These are phyloP conservation scores for Omphaloscelis lunosa DNA, from an alignment of 2,888 invertebrate species.

Conservation along the genomic window DNA sequence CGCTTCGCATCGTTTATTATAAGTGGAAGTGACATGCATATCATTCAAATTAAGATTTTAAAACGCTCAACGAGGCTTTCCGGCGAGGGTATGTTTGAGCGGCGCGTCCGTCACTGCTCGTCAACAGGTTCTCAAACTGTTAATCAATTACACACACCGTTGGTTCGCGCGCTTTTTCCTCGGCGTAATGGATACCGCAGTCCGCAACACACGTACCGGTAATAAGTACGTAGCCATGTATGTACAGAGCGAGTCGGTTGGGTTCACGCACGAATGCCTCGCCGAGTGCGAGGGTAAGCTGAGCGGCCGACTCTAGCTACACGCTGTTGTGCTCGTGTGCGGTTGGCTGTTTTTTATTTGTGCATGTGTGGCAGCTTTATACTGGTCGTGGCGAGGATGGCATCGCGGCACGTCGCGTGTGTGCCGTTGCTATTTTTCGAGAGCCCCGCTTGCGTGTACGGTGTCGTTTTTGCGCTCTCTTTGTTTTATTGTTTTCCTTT, in stretches of 20 bases:
- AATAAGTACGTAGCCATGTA: conserved; percentile 76
- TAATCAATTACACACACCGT: conserved; percentile 89
- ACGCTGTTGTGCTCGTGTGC: conserved; percentile 76
- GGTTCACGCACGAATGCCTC: conserved; percentile 86
- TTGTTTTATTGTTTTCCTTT: conserved; percentile 87
- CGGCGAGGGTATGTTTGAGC: conserved; percentile 60
- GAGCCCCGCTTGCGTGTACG: conserved; percentile 83
- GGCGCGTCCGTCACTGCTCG: conserved; percentile 71
- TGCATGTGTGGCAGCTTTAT: conserved; percentile 76
- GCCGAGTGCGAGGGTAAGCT: conserved; percentile 80
- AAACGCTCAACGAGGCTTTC: conserved; percentile 69
- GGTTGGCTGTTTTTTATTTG: conserved; percentile 76
- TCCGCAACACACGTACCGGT: conserved; percentile 78
- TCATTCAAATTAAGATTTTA: conserved; percentile 79
- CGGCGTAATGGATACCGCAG: conserved; percentile 86
- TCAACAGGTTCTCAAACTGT: conserved; percentile 84
- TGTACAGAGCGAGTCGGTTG: conserved; percentile 72
- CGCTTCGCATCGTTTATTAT: conserved; percentile 70
- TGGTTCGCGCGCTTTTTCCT: conserved; percentile 85
- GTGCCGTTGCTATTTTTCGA: conserved; percentile 83
- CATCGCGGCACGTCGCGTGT: conserved; percentile 74
- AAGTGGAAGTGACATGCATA: conserved; percentile 72
- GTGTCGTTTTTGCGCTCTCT: conserved; percentile 84
- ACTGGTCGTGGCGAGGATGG: conserved; percentile 71
- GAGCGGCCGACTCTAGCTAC: conserved; percentile 65